phyloP scores from a whole-genome alignment of 2,797 vertebrate genomes.

The Tapirus indicus region DNA sequence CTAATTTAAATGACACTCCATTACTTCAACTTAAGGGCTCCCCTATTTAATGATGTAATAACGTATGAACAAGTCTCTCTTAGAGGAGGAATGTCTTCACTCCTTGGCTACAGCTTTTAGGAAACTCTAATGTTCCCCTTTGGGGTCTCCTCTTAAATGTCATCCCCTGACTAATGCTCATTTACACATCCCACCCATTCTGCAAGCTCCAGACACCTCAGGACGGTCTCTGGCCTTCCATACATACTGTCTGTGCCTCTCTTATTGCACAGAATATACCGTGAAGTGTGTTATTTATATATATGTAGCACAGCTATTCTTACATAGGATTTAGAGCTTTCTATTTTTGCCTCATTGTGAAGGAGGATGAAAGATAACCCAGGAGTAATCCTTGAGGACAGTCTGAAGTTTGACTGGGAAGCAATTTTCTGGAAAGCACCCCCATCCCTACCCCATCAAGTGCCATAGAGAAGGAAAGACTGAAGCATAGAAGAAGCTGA shows the following conservation, averaged over 20 bases:
- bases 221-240: background rate
- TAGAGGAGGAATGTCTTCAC: too few relatives aligned
- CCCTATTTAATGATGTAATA: background rate
- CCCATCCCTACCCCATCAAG: background rate
- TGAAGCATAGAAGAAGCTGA: background rate
- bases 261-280: background rate
- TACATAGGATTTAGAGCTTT: background rate
- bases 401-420: background rate
- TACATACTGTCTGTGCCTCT: background rate
- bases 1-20: background rate
- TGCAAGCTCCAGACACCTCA: background rate
- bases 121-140: background rate
- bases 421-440: background rate
- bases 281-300: background rate
- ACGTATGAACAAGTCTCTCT: background rate
- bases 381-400: background rate
- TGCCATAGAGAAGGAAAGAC: background rate
- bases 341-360: background rate
- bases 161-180: background rate
- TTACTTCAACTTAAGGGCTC: background rate
- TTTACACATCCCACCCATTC: background rate
- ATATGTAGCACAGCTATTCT: background rate
- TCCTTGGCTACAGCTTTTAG: background rate
- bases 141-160: background rate
- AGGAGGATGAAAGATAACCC: background rate